Evolutionary conservation across 2,888 invertebrate genomes (phyloP), one percentile per base, ranked within the genome.

Genomic region (Caenorhabditis wallacei): DNA sequence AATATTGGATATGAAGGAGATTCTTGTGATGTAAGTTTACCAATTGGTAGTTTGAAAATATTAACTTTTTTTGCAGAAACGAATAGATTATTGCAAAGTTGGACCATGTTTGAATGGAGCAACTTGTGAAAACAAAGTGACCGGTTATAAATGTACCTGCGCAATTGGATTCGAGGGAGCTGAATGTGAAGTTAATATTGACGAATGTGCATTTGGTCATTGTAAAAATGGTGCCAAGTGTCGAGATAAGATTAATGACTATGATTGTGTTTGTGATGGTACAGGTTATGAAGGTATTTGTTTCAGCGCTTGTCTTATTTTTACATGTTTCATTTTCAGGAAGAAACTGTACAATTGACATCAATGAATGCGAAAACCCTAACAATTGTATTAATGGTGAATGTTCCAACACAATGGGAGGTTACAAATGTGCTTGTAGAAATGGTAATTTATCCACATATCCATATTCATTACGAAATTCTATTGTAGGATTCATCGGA

Each of bases 101-200:
- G 56, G 43, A 10, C 90, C 90, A 0, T 91, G 91, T 59, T 68
- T 80, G 56, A 91, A 91, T 61, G 90, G 96, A 56, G 97, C 95
- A n/a, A 96, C 96, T 8, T 92, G 0, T 95, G 79, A 87, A 24
- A 88, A 97, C 90, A 96, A 96, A 16, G 96, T 97, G 91, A 97
- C 97, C 92, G 95, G 83, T 8, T 89, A 87, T 69, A 74, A 82
- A 13, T 91, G 91, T 75, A 57, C 82, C 11, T 91, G 91, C 59
- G 85, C 88, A 10, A 59, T 86, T 20, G 91, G 91, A 22, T 91
- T 91, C 72, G 86, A 85, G 43, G 90, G 89, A 57, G 59, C 64
- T 3, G 82, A 84, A 18, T 91, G 91, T 79, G 91, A 90, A 64
- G 82, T 81, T 10, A 90, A 91, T 78, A 89, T 90, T 40, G 89